Base-by-base conservation (phyloP, 2,888 invertebrate species). In the Polydrusus tereticollis region DNA sequence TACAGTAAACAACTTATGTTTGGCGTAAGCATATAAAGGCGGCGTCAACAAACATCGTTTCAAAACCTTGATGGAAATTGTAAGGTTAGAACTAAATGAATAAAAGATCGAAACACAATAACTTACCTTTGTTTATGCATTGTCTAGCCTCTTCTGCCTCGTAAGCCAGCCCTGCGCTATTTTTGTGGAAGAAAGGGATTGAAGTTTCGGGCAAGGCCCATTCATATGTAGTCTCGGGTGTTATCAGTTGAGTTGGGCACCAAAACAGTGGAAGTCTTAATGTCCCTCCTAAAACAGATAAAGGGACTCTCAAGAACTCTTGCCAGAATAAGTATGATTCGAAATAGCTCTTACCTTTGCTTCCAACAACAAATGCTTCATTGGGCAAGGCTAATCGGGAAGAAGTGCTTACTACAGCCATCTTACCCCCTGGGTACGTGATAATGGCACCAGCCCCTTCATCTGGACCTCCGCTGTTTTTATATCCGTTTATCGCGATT, bases 131-230 rank as follows among this genome's bases (percentile, higher is more conserved):
- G 72, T 87, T 86, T 36, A 96, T 88, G 79, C 94, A 94, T 73
- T 89, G 87, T 79, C 93, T 89, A 60, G 91, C 94, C 84, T 94
- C 94, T 76, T 90, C 89, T 36, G 94, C 95, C 85, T 95, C 91
- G 82, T 93, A 95, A 74, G 89, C 87, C 57, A 95, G 86, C 1
- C 93, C 94, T 20, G 90, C 90, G 74, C 94, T 93, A 80, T 94
- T 94, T 69, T 84, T 82, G 81, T 79, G 78, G 21, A 77, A 74
- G 89, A 90, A 71, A 87, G 86, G 86, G 70, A 86, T 85, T 74
- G 89, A 87, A 4, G 89, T 88, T 76, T 89, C 86, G 0, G 94
- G 94, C 21, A 94, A 82, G 23, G 90, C 86, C 88, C 90, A 91
- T 76, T 91, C 89, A 26, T 78, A 55, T 88, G 89, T 78, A 87